phyloP scores from a whole-genome alignment of 2,888 invertebrate species.

The Tachina lurida region DNA sequence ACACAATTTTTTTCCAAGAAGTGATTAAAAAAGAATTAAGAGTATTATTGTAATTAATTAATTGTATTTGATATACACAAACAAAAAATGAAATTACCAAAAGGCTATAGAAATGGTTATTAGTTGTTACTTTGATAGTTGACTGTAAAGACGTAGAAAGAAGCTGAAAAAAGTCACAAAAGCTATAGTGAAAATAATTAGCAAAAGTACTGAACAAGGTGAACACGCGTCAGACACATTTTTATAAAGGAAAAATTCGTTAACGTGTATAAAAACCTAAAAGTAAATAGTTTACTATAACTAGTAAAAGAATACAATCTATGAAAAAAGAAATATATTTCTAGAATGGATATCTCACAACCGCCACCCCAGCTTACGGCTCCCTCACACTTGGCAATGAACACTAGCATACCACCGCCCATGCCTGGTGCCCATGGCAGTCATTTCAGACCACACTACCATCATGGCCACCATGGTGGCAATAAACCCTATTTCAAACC shows the following conservation, averaged over 20 bases:
- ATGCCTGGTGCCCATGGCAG: slow-evolving; percentile 72
- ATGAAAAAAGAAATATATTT: not conserved
- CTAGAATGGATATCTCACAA: slow-evolving; percentile 79
- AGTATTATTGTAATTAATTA: not conserved
- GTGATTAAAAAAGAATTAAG: not conserved
- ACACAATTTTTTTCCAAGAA: slow-evolving; percentile 35
- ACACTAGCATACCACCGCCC: slow-evolving; percentile 78
- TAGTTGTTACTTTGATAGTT: not conserved
- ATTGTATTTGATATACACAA: slow-evolving; percentile 3
- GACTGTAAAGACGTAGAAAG: not conserved
- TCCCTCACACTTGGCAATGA: slow-evolving; percentile 80
- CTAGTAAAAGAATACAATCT: not conserved
- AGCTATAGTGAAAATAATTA: slow-evolving; percentile 12
- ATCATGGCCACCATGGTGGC: slow-evolving; percentile 80
- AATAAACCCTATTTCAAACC: slow-evolving; percentile 82
- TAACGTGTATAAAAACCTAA: slow-evolving; percentile 5
- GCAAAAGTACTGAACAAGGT: not conserved
- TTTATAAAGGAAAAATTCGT: not conserved
- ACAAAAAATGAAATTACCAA: not conserved
- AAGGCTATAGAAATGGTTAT: slow-evolving; percentile 42
- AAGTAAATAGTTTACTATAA: slow-evolving; percentile 4
- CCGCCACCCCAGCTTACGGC: slow-evolving; percentile 80
- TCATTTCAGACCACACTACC: slow-evolving; percentile 77
- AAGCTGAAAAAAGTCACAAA: not conserved
- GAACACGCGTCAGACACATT: slow-evolving; percentile 42